Evolutionary conservation across 2,113 vertebrate species (phyloP).

Genomic region (Oryzias woworae): DNA sequence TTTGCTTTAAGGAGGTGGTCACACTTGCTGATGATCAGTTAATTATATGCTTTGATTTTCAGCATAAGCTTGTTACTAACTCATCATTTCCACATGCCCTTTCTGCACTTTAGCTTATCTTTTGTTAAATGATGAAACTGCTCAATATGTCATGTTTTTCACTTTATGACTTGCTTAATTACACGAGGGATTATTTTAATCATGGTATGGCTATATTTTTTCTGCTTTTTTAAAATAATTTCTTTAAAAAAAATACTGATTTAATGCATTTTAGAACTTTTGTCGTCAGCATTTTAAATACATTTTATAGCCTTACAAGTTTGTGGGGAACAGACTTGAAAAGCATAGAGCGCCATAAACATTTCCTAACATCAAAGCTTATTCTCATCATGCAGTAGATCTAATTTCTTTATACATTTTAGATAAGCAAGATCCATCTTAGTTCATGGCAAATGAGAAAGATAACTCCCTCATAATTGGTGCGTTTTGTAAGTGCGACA

Average conservation of each 20-base stretch:
- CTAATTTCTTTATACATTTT: constrained; percentile 62
- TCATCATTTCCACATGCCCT: not conserved
- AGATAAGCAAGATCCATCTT: constrained; percentile 57
- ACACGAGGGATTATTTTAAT: too few relatives aligned
- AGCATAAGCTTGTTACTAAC: not conserved
- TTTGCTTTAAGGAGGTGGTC: not conserved
- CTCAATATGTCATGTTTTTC: not conserved
- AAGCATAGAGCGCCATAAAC: constrained; percentile 54
- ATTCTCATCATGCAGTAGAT: constrained; percentile 60
- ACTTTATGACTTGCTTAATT: not conserved
- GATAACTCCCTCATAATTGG: constrained; percentile 43
- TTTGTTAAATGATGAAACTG: not conserved
- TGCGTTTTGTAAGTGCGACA: constrained; percentile 43
- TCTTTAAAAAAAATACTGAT: not conserved
- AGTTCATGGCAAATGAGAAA: constrained; percentile 47
- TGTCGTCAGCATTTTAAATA: constrained; percentile 31
- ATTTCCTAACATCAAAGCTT: constrained; percentile 59
- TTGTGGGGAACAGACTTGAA: constrained; percentile 62
- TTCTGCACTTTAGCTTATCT: not conserved
- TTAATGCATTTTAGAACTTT: not conserved
- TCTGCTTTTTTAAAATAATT: too few relatives aligned
- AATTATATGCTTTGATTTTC: not conserved
- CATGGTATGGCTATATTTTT: too few relatives aligned
- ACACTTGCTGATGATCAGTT: not conserved
- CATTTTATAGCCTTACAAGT: constrained; percentile 48